A percentile compares a stretch with the other conserved stretches of the same genome.
These are phyloP conservation scores for Okamejei kenojei DNA, from an alignment of 2,797 vertebrate species.

Conservation along the genomic window DNA sequence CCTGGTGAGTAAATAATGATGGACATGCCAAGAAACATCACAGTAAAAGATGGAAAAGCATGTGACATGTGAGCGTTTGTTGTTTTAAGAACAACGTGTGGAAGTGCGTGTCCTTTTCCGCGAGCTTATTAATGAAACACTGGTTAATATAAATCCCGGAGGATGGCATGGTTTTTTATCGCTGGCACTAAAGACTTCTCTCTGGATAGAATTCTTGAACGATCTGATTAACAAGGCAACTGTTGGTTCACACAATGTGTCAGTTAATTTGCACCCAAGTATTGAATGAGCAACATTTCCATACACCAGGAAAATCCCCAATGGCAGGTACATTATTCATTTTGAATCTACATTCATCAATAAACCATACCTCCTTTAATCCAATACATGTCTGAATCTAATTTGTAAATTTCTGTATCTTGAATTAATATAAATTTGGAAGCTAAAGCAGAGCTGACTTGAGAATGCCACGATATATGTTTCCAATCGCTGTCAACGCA, in stretches of 20 bases:
- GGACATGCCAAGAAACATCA: not conserved
- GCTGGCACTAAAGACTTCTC: not conserved
- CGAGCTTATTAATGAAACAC: not conserved
- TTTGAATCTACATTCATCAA: not conserved
- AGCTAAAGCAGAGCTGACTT: not conserved
- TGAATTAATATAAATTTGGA: not conserved
- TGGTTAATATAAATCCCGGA: not conserved
- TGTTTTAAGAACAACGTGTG: not conserved
- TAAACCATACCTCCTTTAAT: not conserved
- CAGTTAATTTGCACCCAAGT: not conserved
- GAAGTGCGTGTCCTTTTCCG: not conserved
- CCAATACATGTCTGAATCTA: not conserved
- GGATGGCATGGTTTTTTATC: not conserved
- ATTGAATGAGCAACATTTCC: not conserved
- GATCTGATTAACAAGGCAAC: not conserved
- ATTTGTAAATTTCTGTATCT: not conserved
- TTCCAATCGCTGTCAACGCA: not conserved
- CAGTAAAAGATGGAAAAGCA: not conserved
- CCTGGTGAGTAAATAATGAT: not conserved
- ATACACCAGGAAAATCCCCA: not conserved
- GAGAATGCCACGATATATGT: not conserved
- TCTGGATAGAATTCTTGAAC: not conserved
- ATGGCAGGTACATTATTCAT: not conserved
- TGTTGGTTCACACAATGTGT: not conserved
- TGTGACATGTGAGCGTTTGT: not conserved